phyloP scores from a whole-genome alignment of 2,888 invertebrate genomes.

The Drosophila antonietae region DNA sequence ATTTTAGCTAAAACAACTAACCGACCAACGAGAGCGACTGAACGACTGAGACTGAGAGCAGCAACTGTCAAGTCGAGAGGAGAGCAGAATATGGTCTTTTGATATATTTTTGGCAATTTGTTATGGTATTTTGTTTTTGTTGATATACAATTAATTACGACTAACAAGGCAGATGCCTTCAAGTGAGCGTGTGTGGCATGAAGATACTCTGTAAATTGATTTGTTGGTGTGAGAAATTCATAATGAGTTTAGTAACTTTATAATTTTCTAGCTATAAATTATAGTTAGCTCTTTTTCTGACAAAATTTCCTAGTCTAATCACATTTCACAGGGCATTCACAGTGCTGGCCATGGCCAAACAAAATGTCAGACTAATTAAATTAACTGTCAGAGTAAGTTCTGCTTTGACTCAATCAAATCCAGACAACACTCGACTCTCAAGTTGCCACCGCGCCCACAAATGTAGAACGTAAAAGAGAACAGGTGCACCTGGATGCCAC shows the following conservation, averaged over 20 bases:
- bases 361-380: constrained; percentile 59
- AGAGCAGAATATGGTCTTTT: constrained; percentile 19
- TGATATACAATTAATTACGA: constrained; percentile 51
- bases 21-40: background rate
- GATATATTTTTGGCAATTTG: constrained; percentile 28
- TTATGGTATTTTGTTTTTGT: constrained; percentile 35
- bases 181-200: background rate
- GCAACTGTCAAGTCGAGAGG: constrained; percentile 15
- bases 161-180: constrained; percentile 11
- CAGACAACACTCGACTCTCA: constrained; percentile 24
- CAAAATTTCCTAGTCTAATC: no score
- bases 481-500: constrained; percentile 11
- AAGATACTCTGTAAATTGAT: background rate
- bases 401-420: constrained; percentile 49
- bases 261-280: no score
- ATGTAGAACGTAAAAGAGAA: background rate
- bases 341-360: constrained; percentile 16
- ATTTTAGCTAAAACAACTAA: constrained; percentile 21
- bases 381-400: constrained; percentile 49
- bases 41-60: background rate
- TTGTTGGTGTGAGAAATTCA: no score
- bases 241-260: no score
- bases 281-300: no score
- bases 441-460: constrained; percentile 6
- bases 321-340: constrained; percentile 11